These are phyloP conservation scores for Gambelia wislizenii DNA, from an alignment of 2,797 vertebrate genomes.

Conservation along the genomic window DNA sequence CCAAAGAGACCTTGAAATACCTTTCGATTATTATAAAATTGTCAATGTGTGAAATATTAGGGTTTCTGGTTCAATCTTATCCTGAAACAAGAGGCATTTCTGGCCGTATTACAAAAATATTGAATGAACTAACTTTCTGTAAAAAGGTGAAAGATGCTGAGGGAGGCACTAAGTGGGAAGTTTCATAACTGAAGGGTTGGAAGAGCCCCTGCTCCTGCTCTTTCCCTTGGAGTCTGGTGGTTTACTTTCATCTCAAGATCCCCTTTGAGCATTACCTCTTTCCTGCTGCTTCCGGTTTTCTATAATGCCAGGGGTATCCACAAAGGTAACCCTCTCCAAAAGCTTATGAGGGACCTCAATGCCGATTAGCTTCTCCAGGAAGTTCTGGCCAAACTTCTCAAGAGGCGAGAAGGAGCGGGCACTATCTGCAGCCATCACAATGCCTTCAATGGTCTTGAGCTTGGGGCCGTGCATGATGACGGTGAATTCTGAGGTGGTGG, in stretches of 20 bases:
- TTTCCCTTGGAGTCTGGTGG: rapidly evolving
- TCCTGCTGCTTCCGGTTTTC: conserved; percentile 99
- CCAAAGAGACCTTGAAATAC: neutral
- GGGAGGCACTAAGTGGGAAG: no score
- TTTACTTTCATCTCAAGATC: conserved; percentile 2
- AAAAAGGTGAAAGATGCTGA: no score
- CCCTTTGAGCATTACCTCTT: conserved; percentile 84
- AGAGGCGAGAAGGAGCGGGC: conserved; percentile 94
- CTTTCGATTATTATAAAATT: neutral
- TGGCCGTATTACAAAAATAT: neutral
- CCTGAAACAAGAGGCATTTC: neutral
- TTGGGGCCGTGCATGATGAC: conserved; percentile 98
- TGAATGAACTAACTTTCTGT: neutral
- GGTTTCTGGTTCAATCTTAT: neutral
- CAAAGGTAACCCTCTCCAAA: conserved; percentile 94
- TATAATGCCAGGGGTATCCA: conserved; percentile 97
- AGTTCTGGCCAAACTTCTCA: conserved; percentile 98
- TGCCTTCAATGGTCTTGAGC: conserved; percentile 96
- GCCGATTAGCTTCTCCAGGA: conserved; percentile 96
- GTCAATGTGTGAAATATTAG: neutral
- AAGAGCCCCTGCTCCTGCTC: neutral
- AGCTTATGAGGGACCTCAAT: conserved; percentile 98
- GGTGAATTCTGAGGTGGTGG: conserved; percentile 98
- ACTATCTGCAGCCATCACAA: conserved; percentile 98
- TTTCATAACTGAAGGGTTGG: neutral